Evolutionary conservation across 2,888 invertebrate genomes (phyloP), one percentile per base, ranked within the genome.

Genomic region (Pristionchus entomophagus): DNA sequence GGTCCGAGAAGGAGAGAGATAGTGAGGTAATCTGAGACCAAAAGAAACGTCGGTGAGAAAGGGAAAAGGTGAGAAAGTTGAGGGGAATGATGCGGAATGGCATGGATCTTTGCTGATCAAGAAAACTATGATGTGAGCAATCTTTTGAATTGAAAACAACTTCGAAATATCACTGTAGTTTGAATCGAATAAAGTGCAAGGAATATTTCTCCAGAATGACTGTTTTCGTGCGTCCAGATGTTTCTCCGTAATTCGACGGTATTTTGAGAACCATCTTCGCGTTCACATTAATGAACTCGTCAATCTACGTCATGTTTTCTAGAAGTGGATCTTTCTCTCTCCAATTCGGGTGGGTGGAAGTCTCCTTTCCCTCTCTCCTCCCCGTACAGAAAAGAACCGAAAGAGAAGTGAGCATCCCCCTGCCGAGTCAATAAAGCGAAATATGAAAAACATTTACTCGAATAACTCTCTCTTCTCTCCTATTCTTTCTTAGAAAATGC

Each of bases 391-490:
- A 45, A 62, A 45, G 65, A 29, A 45, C 29, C 35, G 29, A 32
- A 35, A 35, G 56, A 56, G 22, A 38, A 77, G 77, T 41, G n/a
- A 32, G 45, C 77, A 38, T 77, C 32, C 17, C 59, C 26, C 59
- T n/a, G 26, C 29, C 62, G 38, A 69, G 65, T 69, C 65, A 69
- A 69, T 69, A 69, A 69, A 22, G 56, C 59, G 32, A 69, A 69
- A 69, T 69, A 69, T 38, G 65, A n/a, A 59, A 59, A 19, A 59
- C 29, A 69, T 69, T 59, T 69, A 69, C 65, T 10, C 59, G 65
- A n/a, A n/a, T n/a, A n/a, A n/a, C n/a, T n/a, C n/a, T n/a, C n/a
- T n/a, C n/a, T n/a, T n/a, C n/a, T n/a, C n/a, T n/a, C n/a, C 59
- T 19, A 53, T 53, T 53, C 10, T 29, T 59, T 59, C 59, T 29